Evolutionary conservation across 2,113 vertebrate genomes (phyloP).

Genomic region (Scatophagus argus): DNA sequence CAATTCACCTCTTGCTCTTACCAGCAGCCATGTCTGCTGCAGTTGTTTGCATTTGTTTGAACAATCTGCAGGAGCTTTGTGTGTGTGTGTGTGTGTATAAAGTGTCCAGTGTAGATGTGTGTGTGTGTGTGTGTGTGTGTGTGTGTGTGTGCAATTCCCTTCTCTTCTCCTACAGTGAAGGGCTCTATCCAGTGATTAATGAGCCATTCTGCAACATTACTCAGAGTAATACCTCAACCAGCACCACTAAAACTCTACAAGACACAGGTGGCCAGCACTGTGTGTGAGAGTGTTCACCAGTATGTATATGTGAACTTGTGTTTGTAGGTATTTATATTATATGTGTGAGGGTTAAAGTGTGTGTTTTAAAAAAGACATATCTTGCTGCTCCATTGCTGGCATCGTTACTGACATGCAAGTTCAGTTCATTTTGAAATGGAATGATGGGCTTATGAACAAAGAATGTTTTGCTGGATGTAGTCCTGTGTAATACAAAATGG

Average conservation of each 20-base stretch:
- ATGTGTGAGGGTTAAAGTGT: background rate
- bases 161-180: constrained; percentile 58
- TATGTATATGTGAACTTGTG: background rate
- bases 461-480: background rate
- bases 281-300: constrained; percentile 7
- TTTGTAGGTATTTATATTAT: background rate
- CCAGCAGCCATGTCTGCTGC: background rate
- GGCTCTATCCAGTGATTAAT: constrained; percentile 63
- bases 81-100: background rate
- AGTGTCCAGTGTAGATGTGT: constrained; percentile 8
- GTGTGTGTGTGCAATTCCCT: constrained; percentile 13
- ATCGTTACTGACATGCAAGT: background rate
- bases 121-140: constrained; percentile 10
- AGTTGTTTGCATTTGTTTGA: constrained; percentile 37
- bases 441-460: background rate
- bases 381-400: background rate
- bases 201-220: constrained; percentile 54
- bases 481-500: background rate
- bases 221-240: constrained; percentile 64
- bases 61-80: constrained; percentile 16
- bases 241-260: constrained; percentile 47
- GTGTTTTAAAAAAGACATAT: constrained; percentile 1
- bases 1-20: background rate
- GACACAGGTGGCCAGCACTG: constrained; percentile 46
- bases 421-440: constrained; percentile 2